These are phyloP conservation scores for Gavia stellata DNA, from an alignment of 2,113 vertebrate species.

Conservation along the genomic window DNA sequence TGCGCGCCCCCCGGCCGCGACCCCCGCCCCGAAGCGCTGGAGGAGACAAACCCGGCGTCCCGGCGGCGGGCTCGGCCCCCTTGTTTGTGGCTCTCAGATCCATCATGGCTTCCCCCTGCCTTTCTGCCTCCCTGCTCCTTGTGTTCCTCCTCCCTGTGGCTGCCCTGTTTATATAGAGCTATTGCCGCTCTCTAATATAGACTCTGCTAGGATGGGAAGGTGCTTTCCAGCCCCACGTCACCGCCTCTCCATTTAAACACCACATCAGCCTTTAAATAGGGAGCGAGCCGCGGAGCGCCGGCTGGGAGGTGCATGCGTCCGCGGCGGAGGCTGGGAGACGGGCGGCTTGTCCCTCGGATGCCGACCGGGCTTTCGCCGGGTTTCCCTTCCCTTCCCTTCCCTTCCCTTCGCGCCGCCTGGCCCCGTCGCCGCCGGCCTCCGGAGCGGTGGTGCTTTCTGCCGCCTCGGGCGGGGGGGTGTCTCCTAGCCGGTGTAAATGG, in stretches of 20 bases:
- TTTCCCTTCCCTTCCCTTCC: no score
- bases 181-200: constrained; percentile 99
- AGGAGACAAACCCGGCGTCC: constrained; percentile 65
- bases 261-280: constrained; percentile 94
- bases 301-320: constrained; percentile 75
- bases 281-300: constrained; percentile 75
- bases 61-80: constrained; percentile 65
- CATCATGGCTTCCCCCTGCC: constrained; percentile 75
- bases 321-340: constrained; percentile 41
- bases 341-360: neutral
- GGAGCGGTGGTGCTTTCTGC: neutral
- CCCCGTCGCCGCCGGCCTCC: neutral
- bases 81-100: constrained; percentile 65
- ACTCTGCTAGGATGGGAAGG: constrained; percentile 96
- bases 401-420: neutral
- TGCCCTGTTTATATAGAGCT: constrained; percentile 93
- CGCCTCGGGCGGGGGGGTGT: neutral
- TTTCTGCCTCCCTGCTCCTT: constrained; percentile 78
- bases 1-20: constrained; percentile 41
- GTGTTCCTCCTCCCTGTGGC: constrained; percentile 89
- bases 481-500: neutral
- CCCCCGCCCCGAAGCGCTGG: constrained; percentile 60
- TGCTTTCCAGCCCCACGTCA: constrained; percentile 95
- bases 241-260: constrained; percentile 93
- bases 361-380: neutral